These are phyloP conservation scores for Poecilia gillii DNA, from an alignment of 2,797 vertebrate species.

Conservation along the genomic window DNA sequence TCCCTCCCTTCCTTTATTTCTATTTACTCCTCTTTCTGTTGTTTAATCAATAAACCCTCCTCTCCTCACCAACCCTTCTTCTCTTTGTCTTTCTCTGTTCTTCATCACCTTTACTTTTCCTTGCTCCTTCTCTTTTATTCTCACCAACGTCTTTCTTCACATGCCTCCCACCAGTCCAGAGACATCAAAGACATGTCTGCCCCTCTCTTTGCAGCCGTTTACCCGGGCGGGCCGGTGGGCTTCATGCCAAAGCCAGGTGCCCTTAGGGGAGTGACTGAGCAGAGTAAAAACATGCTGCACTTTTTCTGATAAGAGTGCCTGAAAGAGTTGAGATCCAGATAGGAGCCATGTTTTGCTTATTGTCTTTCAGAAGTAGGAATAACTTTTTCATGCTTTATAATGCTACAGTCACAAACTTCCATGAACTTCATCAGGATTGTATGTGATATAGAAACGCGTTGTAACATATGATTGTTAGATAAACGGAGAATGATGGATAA, in stretches of 20 bases:
- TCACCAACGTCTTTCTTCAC: constrained; percentile 26
- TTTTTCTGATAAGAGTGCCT: constrained; percentile 30
- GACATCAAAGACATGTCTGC: constrained; percentile 60
- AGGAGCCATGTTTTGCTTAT: constrained; percentile 48
- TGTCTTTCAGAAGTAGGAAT: not conserved
- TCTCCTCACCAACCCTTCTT: constrained; percentile 11
- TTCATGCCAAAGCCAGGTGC: constrained; percentile 65
- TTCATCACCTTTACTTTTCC: constrained; percentile 37
- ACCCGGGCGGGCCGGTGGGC: constrained; percentile 29
- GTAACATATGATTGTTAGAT: not conserved
- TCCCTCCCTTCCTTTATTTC: constrained; percentile 59
- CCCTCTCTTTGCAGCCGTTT: constrained; percentile 39
- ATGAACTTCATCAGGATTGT: not conserved
- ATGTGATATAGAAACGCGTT: not conserved
- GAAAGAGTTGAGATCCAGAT: constrained; percentile 34
- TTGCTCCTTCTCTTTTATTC: constrained; percentile 18
- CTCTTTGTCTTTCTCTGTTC: constrained; percentile 25
- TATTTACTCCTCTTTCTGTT: constrained; percentile 50
- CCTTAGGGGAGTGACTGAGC: constrained; percentile 44
- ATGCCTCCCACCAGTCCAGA: constrained; percentile 45
- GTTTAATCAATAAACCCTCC: constrained; percentile 58
- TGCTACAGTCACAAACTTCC: not conserved
- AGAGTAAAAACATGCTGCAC: constrained; percentile 37
- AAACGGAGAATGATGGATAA: not conserved
- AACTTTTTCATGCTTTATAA: not conserved